A percentile compares a stretch with the other conserved stretches of the same genome.
These are phyloP conservation scores for Dufourea novaeangliae DNA, from an alignment of 1,140 invertebrate genomes.

Conservation along the genomic window DNA sequence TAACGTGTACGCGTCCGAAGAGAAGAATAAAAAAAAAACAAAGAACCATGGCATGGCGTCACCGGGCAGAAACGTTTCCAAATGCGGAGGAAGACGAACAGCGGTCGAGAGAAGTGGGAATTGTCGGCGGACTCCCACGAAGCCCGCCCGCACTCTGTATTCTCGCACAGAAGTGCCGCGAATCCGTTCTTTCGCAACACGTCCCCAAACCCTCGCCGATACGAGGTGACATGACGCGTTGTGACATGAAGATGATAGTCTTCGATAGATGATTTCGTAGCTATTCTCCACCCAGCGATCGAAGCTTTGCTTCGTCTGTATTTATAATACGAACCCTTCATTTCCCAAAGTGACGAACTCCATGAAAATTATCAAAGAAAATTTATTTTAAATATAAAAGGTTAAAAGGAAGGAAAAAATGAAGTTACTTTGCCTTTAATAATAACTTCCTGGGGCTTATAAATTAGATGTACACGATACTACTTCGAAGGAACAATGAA, in stretches of 20 bases:
- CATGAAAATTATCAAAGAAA: no score
- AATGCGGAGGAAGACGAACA: slow-evolving; percentile 55
- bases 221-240: slow-evolving; percentile 14
- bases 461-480: no score
- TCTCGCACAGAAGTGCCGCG: slow-evolving; percentile 39
- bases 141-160: slow-evolving; percentile 47
- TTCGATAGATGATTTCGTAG: not conserved
- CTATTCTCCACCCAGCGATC: no score
- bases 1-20: not conserved
- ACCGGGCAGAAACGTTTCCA: slow-evolving; percentile 53
- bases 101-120: slow-evolving; percentile 33
- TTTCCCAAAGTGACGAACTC: no score
- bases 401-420: no score
- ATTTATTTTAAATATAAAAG: no score
- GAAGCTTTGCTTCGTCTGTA: no score
- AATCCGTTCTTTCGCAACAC: slow-evolving; percentile 56
- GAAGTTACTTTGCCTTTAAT: no score
- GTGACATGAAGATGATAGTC: slow-evolving; percentile 19
- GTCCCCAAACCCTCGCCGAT: slow-evolving; percentile 20
- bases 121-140: slow-evolving; percentile 60
- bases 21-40: not conserved
- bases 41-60: slow-evolving; percentile 33
- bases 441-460: no score
- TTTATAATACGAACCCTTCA: no score
- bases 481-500: no score